Conservation (phyloP, 2,113 vertebrate genomes). For the Sclerurus mexicanus region DNA sequence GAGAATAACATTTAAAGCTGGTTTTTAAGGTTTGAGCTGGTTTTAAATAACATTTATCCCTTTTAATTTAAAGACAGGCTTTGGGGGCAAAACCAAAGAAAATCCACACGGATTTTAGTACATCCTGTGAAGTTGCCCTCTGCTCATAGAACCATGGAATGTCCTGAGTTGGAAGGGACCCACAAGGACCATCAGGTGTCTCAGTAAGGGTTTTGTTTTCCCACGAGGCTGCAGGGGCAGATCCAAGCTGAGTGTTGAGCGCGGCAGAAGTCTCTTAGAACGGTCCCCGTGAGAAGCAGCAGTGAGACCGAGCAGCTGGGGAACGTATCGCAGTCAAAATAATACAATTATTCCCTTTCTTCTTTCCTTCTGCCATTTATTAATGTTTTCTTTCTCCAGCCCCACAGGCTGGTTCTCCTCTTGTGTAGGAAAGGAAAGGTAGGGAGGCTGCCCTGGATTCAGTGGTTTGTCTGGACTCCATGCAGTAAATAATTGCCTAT, state of each 20-base stretch:
- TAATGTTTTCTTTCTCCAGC: background rate
- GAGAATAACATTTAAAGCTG: background rate
- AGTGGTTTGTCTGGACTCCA: background rate
- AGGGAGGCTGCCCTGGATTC: background rate
- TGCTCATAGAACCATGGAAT: background rate
- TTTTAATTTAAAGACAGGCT: background rate
- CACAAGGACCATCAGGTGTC: background rate
- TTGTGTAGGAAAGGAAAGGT: background rate
- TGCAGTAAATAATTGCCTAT: background rate
- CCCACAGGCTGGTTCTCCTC: background rate
- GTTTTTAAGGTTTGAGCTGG: background rate
- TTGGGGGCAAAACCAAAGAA: fast-evolving
- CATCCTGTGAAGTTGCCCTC: background rate
- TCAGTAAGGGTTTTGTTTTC: background rate
- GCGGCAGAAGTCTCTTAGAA: background rate
- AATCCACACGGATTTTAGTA: background rate
- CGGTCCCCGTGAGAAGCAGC: background rate
- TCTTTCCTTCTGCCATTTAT: background rate
- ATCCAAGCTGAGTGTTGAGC: background rate
- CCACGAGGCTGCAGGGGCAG: background rate
- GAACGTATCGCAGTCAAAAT: background rate
- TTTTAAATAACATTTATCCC: fast-evolving
- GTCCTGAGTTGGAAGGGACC: fast-evolving
- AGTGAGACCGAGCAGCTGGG: background rate
- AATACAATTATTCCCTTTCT: background rate